These are phyloP conservation scores for Struthio camelus DNA, from an alignment of 2,113 vertebrate genomes.

Conservation along the genomic window DNA sequence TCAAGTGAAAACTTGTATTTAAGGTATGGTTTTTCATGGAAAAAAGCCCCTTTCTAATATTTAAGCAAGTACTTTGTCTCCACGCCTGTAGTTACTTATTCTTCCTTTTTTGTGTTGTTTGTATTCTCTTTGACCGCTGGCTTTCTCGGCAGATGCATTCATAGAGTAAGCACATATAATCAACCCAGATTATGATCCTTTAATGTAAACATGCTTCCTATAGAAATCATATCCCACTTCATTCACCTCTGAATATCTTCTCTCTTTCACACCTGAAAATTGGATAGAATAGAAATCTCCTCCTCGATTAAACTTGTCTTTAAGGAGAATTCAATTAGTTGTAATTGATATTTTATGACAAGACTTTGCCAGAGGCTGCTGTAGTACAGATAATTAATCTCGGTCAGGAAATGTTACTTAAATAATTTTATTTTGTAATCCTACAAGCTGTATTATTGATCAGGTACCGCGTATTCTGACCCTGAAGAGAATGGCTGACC, in stretches of 20 bases:
- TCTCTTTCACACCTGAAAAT: constrained; percentile 17
- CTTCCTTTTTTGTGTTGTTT: neutral
- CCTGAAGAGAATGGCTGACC: neutral
- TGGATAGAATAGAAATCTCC: neutral
- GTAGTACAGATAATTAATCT: neutral
- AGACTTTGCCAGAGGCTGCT: constrained; percentile 13
- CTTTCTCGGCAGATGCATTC: neutral
- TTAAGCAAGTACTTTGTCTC: neutral
- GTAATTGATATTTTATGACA: constrained; percentile 32
- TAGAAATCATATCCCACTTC: constrained; percentile 1
- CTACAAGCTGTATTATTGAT: neutral
- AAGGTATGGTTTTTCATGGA: neutral
- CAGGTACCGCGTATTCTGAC: neutral
- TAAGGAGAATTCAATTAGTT: constrained; percentile 24
- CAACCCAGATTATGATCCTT: neutral
- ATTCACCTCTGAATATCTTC: neutral
- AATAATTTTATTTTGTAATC: neutral
- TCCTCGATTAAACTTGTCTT: constrained; percentile 27
- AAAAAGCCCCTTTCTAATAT: neutral
- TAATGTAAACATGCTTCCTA: constrained; percentile 1
- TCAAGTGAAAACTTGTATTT: neutral
- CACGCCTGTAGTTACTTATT: neutral
- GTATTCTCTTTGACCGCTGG: neutral
- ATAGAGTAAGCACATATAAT: neutral
- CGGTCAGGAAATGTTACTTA: neutral